A percentile compares a stretch with the other conserved stretches of the same genome.
Conservation (phyloP, 2,797 vertebrate genomes). For the Anomalospiza imberbis region DNA sequence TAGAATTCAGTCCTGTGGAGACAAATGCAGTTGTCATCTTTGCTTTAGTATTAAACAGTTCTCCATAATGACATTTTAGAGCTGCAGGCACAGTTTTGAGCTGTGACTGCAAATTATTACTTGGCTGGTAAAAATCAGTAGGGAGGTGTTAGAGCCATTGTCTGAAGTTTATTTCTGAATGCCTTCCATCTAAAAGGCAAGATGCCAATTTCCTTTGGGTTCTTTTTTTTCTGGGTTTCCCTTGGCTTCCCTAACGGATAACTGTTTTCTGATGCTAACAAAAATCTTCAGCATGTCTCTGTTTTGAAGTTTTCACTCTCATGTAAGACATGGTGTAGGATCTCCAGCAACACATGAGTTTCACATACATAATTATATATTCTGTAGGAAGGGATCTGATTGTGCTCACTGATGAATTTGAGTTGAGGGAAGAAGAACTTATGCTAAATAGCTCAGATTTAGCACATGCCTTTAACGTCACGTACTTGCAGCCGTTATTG, state of each 20-base stretch:
- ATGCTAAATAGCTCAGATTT: not conserved
- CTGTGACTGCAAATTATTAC: constrained; percentile 25
- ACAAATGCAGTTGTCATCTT: constrained; percentile 39
- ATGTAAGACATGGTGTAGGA: not conserved
- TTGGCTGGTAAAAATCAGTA: constrained; percentile 41
- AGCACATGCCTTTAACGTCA: not conserved
- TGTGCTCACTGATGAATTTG: not conserved
- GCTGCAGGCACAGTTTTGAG: constrained; percentile 29
- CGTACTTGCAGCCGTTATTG: not conserved
- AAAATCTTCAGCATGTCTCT: not conserved
- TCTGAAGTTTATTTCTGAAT: constrained; percentile 32
- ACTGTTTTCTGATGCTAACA: not conserved
- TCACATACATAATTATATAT: not conserved
- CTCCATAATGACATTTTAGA: constrained; percentile 19
- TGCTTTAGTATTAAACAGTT: constrained; percentile 20
- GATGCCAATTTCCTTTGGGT: not conserved
- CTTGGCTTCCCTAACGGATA: not conserved
- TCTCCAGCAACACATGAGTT: rapidly evolving
- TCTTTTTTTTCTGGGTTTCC: constrained; percentile 12
- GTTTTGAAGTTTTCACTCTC: not conserved
- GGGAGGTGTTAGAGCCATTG: constrained; percentile 36
- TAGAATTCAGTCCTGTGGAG: constrained; percentile 5
- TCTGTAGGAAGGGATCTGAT: not conserved
- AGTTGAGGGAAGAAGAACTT: not conserved
- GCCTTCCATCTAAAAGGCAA: constrained; percentile 9